Evolutionary conservation across 2,888 invertebrate genomes (phyloP), one percentile per base, ranked within the genome.

Genomic region (Polymixis flavicincta): DNA sequence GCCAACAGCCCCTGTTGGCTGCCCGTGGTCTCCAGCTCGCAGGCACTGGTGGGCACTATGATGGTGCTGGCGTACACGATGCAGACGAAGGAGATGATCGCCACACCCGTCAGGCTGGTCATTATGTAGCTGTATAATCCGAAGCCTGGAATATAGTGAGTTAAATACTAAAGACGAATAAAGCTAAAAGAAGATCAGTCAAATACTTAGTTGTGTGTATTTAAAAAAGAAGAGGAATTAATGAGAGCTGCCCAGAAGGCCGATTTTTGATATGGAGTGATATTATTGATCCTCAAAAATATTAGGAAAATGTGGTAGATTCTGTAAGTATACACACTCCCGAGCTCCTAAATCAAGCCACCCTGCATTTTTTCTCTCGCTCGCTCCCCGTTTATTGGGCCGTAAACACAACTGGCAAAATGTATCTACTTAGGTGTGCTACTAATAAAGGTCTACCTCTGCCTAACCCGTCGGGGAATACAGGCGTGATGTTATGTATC

Each of bases 41-140:
- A 95, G n/a, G 94, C 94, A 74, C 95, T 94, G 42, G 93, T 90
- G 0, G 95, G 94, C 11, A 95, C 90, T 28, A 95, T 90, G 72
- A 95, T 93, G 50, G 92, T 92, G 78, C 88, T 92, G n/a, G 91
- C 90, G 68, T 90, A 95, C 2, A 90, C 89, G 42, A 94, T 88
- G 84, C 92, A 93, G 0, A 87, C 93, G 76, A 91, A 92, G 0
- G 93, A 87, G n/a, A 95, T 89, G 61, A 94, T 91, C 8, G 87
- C 76, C 9, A 92, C 63, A 0, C 94, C 94, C 3, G 91, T 80
- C 52, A 93, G 65, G 4, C 80, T 52, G 0, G 89, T 89, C 71
- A 92, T 75, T 11, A 92, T 70, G 76, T 92, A 91, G 84, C 93
- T 95, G 89, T 93, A 93, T 2, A 90, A 59, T 2, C 93, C 93